Evolutionary conservation across 2,113 vertebrate genomes (phyloP), one percentile per base, ranked within the genome.

Genomic region (Leuciscus idus): DNA sequence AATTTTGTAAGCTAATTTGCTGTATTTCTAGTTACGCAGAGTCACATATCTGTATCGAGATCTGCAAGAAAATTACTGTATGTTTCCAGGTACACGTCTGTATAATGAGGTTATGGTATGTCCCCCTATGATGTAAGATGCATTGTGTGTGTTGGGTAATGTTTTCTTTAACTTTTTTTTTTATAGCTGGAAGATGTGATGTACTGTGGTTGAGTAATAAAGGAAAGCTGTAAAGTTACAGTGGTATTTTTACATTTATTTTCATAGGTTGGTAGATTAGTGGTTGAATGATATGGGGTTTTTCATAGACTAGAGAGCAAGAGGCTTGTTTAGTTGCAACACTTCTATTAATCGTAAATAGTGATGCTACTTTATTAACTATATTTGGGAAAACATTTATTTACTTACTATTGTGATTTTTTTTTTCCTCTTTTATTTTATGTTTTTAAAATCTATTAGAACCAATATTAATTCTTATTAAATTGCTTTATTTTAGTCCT

Each of bases 201-300:
- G 88, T 89, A 85, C 75, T 76, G 83, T 87, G 81, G 61, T 72
- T 82, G 78, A 85, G 75, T 77, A 89, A 87, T 89, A 89, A 89
- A 89, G 57, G 85, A 84, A 84, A 84, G 81, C 13, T 84, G 46
- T 66, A 64, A 83, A 30, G 64, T n/a, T 23, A 17, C 11, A 19
- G 26, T 15, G n/a, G 9, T 50, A 15, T 70, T 23, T 17, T 70
- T 61, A 2, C 26, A 19, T 36, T 15, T 62, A 7, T 62, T 52
- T 5, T 30, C 13, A 33, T 48, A 17, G n/a, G 12, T 57, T 57
- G 7, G 19, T 21, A 57, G 52, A 59, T 33, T 5, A 15, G 76
- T 57, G 12, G 13, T 81, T 9, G 4, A 66, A 9, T n/a, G 7
- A 79, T 26, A 76, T 61, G 52, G 1, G 13, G 0, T 36, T 11